Evolutionary conservation across 2,888 invertebrate species (phyloP).

Genomic region (Myopa testacea): DNA sequence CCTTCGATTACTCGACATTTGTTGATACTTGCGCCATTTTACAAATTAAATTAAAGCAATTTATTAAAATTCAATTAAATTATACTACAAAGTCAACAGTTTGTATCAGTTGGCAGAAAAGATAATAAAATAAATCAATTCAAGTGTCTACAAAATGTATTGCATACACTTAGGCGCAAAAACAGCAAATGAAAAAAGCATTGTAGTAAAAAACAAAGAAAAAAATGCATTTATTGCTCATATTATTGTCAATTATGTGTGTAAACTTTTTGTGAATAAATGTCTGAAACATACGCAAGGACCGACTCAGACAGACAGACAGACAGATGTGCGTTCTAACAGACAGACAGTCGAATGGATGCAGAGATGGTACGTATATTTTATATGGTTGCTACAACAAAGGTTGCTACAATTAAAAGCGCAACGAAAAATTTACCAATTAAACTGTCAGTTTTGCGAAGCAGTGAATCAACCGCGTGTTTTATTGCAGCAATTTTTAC

Average conservation of each 20-base stretch:
- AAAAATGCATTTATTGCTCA: constrained; percentile 40
- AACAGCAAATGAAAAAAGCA: constrained; percentile 13
- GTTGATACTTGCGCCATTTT: too few relatives aligned
- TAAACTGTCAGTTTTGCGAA: constrained; percentile 62
- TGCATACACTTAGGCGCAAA: constrained; percentile 43
- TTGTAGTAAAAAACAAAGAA: constrained; percentile 23
- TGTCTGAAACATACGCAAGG: constrained; percentile 20
- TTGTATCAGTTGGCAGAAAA: too few relatives aligned
- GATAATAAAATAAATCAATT: background rate
- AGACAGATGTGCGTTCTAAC: background rate
- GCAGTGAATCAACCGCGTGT: constrained; percentile 59
- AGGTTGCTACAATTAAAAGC: constrained; percentile 13
- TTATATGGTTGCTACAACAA: constrained; percentile 27
- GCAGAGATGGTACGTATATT: background rate
- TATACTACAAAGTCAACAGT: too few relatives aligned
- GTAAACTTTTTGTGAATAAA: constrained; percentile 45
- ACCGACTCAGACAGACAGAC: background rate
- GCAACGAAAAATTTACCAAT: constrained; percentile 58
- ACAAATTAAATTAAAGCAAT: too few relatives aligned
- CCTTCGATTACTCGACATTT: too few relatives aligned
- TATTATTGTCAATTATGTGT: constrained; percentile 63
- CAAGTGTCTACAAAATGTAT: constrained; percentile 47
- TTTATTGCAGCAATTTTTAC: constrained; percentile 55
- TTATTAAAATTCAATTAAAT: too few relatives aligned
- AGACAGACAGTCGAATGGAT: background rate